These are phyloP conservation scores for Lepus europaeus DNA, from an alignment of 2,113 vertebrate genomes.

Conservation along the genomic window DNA sequence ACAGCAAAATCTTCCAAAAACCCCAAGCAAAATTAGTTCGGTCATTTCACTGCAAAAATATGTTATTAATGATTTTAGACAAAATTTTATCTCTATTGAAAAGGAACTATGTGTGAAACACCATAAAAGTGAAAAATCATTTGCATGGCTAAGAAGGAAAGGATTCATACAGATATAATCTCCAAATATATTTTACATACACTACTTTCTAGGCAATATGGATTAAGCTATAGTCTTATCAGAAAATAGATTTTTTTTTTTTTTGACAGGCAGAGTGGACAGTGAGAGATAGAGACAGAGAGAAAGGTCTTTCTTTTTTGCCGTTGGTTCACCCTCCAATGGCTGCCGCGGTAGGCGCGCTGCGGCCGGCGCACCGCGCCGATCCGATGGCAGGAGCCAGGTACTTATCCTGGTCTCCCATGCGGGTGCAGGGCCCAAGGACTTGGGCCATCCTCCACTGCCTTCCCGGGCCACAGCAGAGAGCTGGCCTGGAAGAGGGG, in stretches of 20 bases:
- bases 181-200: not conserved
- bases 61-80: not conserved
- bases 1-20: not conserved
- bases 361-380: rapidly evolving
- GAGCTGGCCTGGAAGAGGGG: no score
- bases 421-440: no score
- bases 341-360: no score
- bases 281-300: no score
- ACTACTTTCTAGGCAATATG: not conserved
- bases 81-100: not conserved
- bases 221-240: not conserved
- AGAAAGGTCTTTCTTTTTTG: no score
- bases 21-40: not conserved
- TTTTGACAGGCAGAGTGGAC: no score
- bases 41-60: not conserved
- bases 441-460: no score
- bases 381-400: no score
- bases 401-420: no score
- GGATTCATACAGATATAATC: not conserved
- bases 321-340: no score
- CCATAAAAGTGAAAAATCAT: not conserved
- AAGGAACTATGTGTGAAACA: not conserved
- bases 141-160: not conserved
- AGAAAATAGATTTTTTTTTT: not conserved
- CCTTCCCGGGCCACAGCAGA: no score